Conservation (phyloP, 2,797 vertebrate species). For the Phalloptychus januarius region DNA sequence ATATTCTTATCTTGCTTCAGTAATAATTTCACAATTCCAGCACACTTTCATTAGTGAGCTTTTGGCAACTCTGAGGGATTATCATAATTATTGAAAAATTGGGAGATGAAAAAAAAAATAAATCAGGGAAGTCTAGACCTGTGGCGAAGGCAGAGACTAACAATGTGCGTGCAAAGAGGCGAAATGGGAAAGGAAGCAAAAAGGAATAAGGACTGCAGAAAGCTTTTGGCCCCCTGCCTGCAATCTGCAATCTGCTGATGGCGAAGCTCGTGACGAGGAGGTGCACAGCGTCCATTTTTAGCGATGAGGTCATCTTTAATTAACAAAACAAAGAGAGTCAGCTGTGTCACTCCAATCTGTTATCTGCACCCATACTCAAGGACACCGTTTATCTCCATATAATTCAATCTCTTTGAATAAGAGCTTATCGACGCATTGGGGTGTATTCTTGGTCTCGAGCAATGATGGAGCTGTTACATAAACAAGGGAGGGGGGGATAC, state of each 20-base stretch:
- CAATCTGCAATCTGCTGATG: conserved; percentile 87
- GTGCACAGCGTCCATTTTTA: conserved; percentile 86
- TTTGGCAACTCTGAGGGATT: conserved; percentile 30
- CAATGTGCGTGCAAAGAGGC: conserved; percentile 63
- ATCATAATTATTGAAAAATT: conserved; percentile 40
- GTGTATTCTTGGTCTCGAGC: conserved; percentile 70
- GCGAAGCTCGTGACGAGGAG: conserved; percentile 82
- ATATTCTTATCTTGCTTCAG: conserved; percentile 41
- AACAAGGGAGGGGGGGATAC: conserved; percentile 69
- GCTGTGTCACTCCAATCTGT: conserved; percentile 84
- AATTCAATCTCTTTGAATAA: conserved; percentile 83
- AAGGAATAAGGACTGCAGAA: conserved; percentile 75
- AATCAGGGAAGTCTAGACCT: conserved; percentile 59
- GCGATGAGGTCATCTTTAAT: conserved; percentile 90
- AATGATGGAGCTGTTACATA: conserved; percentile 76
- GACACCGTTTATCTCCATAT: conserved; percentile 83
- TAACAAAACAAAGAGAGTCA: conserved; percentile 86
- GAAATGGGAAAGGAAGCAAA: conserved; percentile 69
- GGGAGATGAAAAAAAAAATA: conserved; percentile 31
- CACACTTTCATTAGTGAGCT: conserved; percentile 44
- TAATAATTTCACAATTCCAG: conserved; percentile 39
- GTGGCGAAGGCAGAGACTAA: conserved; percentile 44
- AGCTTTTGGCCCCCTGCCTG: conserved; percentile 82
- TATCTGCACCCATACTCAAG: conserved; percentile 84
- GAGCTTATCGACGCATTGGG: conserved; percentile 76